Evolutionary conservation across 2,113 vertebrate species (phyloP).

Genomic region (Limanda limanda): DNA sequence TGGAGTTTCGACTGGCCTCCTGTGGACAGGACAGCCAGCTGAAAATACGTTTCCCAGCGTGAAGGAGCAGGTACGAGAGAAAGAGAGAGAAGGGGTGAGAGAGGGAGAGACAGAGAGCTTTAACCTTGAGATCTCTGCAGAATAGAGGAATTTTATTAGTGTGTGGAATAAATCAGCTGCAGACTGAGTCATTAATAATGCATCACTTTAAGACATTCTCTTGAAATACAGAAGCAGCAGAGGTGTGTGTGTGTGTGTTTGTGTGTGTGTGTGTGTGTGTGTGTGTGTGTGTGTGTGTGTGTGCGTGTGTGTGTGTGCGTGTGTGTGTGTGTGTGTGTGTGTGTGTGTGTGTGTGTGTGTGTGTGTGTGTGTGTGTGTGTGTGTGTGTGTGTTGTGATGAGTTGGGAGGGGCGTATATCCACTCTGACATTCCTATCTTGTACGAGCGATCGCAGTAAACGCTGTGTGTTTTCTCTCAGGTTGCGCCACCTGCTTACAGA

Average conservation of each 20-base stretch:
- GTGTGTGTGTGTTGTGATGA: not conserved
- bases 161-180: conserved; percentile 65
- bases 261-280: conserved; percentile 7
- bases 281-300: conserved; percentile 14
- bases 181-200: conserved; percentile 66
- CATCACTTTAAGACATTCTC: conserved; percentile 59
- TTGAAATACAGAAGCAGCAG: conserved; percentile 42
- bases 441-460: conserved; percentile 13
- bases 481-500: conserved; percentile 26
- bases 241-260: conserved; percentile 9
- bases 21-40: conserved; percentile 90
- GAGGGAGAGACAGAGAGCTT: conserved; percentile 22
- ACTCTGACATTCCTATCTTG: conserved; percentile 46
- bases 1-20: conserved; percentile 87
- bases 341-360: not conserved
- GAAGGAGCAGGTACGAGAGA: conserved; percentile 81
- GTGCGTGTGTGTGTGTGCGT: conserved; percentile 2
- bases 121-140: conserved; percentile 62
- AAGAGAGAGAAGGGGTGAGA: conserved; percentile 4
- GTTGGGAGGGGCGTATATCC: conserved; percentile 34
- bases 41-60: conserved; percentile 85
- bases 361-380: conserved; percentile 14
- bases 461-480: conserved; percentile 1
- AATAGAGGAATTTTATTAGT: conserved; percentile 63
- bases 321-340: conserved; percentile 16